Evolutionary conservation across 2,888 invertebrate genomes (phyloP).

Genomic region (Meiosimyza decipiens): DNA sequence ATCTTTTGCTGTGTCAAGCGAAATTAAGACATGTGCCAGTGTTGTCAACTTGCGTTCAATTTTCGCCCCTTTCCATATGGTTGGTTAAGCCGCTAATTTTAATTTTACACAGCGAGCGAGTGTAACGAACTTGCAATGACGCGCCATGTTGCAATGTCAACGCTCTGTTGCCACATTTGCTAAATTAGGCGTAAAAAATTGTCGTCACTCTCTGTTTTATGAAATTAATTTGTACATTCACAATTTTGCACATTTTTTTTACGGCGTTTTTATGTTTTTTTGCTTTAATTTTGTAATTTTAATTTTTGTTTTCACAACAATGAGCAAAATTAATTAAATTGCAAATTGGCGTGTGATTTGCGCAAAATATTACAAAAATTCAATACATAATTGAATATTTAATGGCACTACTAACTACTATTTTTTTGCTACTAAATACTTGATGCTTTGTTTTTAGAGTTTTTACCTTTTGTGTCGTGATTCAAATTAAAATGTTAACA

Average conservation of each 20-base stretch:
- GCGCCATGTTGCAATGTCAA: conserved; percentile 47
- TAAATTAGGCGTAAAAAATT: conserved; percentile 58
- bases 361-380: too few species aligned
- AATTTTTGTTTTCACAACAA: background rate
- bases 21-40: conserved; percentile 20
- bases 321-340: conserved; percentile 40
- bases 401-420: background rate
- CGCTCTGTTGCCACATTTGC: conserved; percentile 44
- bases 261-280: conserved; percentile 3
- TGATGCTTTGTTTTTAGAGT: background rate
- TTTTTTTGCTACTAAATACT: too few species aligned
- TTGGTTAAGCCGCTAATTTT: conserved; percentile 11
- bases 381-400: background rate
- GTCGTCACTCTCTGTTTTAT: conserved; percentile 21
- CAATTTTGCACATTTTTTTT: background rate
- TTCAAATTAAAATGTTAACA: conserved; percentile 6
- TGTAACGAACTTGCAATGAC: conserved; percentile 39
- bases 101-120: conserved; percentile 24
- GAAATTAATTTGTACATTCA: conserved; percentile 7
- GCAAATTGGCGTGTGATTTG: conserved; percentile 30
- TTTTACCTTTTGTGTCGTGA: background rate
- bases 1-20: background rate
- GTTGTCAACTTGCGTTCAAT: background rate
- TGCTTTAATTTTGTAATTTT: background rate
- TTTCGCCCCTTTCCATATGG: background rate